Base-by-base conservation (phyloP, 2,888 invertebrate species). In the Cistogaster globosa region DNA sequence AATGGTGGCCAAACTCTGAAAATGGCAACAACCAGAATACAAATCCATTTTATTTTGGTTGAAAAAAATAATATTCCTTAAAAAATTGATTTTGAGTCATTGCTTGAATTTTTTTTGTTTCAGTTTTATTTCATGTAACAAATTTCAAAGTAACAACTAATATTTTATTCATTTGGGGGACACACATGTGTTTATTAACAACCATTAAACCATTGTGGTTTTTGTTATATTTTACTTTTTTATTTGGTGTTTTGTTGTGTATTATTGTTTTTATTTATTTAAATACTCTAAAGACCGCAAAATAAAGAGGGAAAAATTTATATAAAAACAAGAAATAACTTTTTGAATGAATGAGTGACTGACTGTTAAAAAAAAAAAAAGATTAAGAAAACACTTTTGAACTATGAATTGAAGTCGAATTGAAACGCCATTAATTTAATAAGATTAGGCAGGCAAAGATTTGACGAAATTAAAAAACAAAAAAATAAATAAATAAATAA, bases 121-220 rank as follows among this genome's bases (percentile, higher is more conserved):
- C 7, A 60, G 32, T 74, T 67, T 72, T 62, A 26, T 45, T 71
- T 57, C 63, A 16, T 65, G 57, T 63, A 68, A 62, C 20, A 71
- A 79, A 57, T 26, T 58, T 45, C 22, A 80, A 72, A 58, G 51
- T 65, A 80, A 67, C 48, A 65, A 48, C 45, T 58, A 69, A 71
- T 71, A 83, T 72, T 83, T 77, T 74, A 51, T 79, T 76, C 51
- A 65, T 79, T 84, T 80, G 76, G 80, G 83, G 71, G 75, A 80
- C 75, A 84, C 84, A 84, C 80, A 84, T 84, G 76, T 80, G 76
- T 76, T 84, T 80, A 84, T 84, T 71, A 84, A 80, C 80, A 65
- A 72, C 84, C 80, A 84, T 80, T 84, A 80, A 84, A 67, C 76
- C 84, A 72, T 26, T 71, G 79, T 80, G 71, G 69, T 71, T 83